Evolutionary conservation across 1,140 invertebrate species (phyloP).

Genomic region (Onthophagus taurus): DNA sequence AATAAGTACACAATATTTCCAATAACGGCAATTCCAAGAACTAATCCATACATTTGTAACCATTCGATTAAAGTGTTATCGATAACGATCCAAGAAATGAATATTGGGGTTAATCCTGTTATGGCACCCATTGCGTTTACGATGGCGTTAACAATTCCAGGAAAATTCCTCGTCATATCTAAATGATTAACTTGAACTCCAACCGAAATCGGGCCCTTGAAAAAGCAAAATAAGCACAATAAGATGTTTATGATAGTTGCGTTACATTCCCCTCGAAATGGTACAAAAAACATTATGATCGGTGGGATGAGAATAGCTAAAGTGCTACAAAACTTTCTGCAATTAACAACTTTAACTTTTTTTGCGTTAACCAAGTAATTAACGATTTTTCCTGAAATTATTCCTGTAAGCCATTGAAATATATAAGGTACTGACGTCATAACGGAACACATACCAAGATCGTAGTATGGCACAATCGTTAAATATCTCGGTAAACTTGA

Average conservation of each 20-base stretch:
- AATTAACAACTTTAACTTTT: background rate
- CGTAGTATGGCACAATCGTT: constrained; percentile 3
- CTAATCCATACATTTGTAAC: too few species aligned
- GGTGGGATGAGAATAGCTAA: too few species aligned
- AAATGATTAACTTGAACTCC: constrained; percentile 9
- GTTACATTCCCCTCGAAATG: too few species aligned
- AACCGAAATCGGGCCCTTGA: constrained; percentile 2
- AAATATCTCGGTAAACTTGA: constrained; percentile 5
- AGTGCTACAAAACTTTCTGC: background rate
- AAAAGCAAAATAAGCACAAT: too few species aligned
- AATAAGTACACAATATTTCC: too few species aligned
- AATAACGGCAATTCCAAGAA: too few species aligned
- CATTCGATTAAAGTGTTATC: too few species aligned
- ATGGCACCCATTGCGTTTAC: constrained; percentile 3
- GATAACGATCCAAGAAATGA: too few species aligned
- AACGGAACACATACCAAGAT: background rate
- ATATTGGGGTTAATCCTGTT: too few species aligned
- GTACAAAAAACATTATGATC: too few species aligned
- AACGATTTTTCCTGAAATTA: background rate
- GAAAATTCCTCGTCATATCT: constrained; percentile 5
- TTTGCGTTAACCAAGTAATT: constrained; percentile 2
- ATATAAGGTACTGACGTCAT: background rate
- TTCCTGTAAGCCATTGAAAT: background rate
- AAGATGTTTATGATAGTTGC: too few species aligned
- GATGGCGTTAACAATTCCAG: constrained; percentile 3